A percentile compares a stretch with the other conserved stretches of the same genome.
Evolutionary conservation across 2,797 vertebrate species (phyloP).

Genomic region (Pseudochromis fuscus): DNA sequence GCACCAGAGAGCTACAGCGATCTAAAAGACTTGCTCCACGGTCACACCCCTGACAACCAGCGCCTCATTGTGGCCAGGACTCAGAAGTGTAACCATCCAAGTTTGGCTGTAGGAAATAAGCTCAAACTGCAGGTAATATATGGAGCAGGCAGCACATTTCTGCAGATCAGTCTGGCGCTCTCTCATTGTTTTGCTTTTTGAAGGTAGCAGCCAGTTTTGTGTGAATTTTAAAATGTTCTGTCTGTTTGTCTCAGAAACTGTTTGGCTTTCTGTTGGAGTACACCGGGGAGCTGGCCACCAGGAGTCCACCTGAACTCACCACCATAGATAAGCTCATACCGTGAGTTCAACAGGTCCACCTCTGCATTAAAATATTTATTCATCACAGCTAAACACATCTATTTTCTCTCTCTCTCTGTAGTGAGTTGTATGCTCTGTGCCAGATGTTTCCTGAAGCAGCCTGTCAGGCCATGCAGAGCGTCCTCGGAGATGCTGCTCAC

Average conservation of each 20-base stretch:
- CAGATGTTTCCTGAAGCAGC: constrained; percentile 93
- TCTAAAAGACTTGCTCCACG: constrained; percentile 85
- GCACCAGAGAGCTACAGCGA: constrained; percentile 87
- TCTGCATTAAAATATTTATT: background rate
- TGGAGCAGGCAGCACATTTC: fast-evolving
- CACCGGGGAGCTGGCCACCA: constrained; percentile 87
- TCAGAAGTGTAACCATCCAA: constrained; percentile 93
- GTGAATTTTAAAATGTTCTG: fast-evolving
- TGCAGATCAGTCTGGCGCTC: fast-evolving
- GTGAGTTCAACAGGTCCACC: constrained; percentile 79
- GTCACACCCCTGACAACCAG: constrained; percentile 88
- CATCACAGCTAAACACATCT: fast-evolving
- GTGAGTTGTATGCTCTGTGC: constrained; percentile 89
- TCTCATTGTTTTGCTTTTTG: too few species aligned
- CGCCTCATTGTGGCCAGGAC: constrained; percentile 90
- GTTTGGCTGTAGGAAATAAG: constrained; percentile 93
- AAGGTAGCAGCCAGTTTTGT: background rate
- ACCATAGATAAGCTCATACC: constrained; percentile 87
- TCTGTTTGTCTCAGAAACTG: constrained; percentile 87
- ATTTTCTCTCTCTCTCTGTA: constrained; percentile 52
- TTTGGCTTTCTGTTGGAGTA: constrained; percentile 94
- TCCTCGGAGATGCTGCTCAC: constrained; percentile 88
- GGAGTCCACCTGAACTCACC: constrained; percentile 86
- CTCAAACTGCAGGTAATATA: constrained; percentile 89
- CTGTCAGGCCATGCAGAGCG: constrained; percentile 82